Evolutionary conservation across 2,888 invertebrate species (phyloP).

Genomic region (Eristalis pertinax): DNA sequence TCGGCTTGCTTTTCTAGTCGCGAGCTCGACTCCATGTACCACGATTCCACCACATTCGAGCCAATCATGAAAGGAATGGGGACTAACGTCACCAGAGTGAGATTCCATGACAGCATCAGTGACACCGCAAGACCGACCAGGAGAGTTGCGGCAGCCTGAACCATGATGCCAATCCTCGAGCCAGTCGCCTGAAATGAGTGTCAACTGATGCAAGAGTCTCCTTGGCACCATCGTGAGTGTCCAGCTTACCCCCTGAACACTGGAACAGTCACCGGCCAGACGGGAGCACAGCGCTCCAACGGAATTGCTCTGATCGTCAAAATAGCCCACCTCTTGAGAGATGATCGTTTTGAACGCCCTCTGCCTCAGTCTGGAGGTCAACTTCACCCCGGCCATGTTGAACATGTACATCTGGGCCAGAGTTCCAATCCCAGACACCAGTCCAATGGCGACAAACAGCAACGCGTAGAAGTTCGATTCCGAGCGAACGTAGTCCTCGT

Average conservation of each 20-base stretch:
- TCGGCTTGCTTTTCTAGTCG: conserved; percentile 84
- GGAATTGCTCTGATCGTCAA: conserved; percentile 86
- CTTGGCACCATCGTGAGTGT: not conserved
- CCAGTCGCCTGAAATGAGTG: conserved; percentile 84
- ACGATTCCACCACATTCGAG: conserved; percentile 86
- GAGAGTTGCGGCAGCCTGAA: conserved; percentile 86
- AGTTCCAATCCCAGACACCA: conserved; percentile 85
- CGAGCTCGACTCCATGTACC: conserved; percentile 84
- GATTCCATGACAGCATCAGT: conserved; percentile 86
- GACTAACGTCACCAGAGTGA: conserved; percentile 86
- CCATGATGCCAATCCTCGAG: conserved; percentile 86
- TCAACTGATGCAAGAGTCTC: not conserved
- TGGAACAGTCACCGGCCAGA: conserved; percentile 88
- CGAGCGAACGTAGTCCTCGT: conserved; percentile 83
- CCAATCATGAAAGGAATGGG: conserved; percentile 87
- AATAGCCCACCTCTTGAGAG: conserved; percentile 89
- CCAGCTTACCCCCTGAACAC: conserved; percentile 85
- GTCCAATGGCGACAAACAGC: conserved; percentile 85
- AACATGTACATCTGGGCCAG: conserved; percentile 89
- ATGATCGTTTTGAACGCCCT: conserved; percentile 86
- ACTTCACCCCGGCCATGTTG: conserved; percentile 88
- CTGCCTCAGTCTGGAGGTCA: conserved; percentile 85
- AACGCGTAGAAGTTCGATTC: conserved; percentile 85
- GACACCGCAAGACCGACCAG: conserved; percentile 85
- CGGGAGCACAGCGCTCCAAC: conserved; percentile 87